A percentile compares a stretch with the other conserved stretches of the same genome.
Evolutionary conservation across 2,113 vertebrate genomes (phyloP).

Genomic region (Carettochelys insculpta): DNA sequence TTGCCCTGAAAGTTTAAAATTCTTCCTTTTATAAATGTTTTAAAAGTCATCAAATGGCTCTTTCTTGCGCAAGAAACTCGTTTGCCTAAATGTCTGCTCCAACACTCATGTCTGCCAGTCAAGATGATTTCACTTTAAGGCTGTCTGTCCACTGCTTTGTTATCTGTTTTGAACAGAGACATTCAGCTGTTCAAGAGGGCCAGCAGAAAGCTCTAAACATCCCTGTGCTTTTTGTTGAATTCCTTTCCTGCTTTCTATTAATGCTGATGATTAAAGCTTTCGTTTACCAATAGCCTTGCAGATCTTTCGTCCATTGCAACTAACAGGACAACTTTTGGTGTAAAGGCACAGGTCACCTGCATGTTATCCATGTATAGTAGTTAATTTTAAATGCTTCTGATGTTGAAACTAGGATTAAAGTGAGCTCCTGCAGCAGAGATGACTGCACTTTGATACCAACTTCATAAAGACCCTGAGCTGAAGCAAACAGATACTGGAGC

Average conservation of each 20-base stretch:
- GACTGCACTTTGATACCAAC: not conserved
- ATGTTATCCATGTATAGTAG: rapidly evolving
- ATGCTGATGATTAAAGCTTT: not conserved
- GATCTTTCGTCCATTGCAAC: rapidly evolving
- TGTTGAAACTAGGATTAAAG: not conserved
- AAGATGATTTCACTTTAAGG: not conserved
- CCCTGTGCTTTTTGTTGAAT: not conserved
- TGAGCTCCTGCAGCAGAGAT: not conserved
- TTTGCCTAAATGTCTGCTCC: not conserved
- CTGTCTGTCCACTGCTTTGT: not conserved
- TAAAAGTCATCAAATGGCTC: not conserved
- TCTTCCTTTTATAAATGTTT: not conserved
- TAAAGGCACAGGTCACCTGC: not conserved
- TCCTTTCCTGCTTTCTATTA: not conserved
- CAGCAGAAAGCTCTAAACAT: rapidly evolving
- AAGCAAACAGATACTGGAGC: not conserved
- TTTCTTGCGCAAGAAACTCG: not conserved
- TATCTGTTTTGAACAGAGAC: not conserved
- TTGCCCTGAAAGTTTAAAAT: not conserved
- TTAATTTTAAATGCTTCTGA: not conserved
- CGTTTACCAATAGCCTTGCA: not conserved
- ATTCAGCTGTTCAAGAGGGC: not conserved
- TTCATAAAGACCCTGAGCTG: not conserved
- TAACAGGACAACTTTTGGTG: not conserved
- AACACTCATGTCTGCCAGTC: not conserved